Evolutionary conservation across 2,888 invertebrate genomes (phyloP).

Genomic region (Xestia c-nigrum): DNA sequence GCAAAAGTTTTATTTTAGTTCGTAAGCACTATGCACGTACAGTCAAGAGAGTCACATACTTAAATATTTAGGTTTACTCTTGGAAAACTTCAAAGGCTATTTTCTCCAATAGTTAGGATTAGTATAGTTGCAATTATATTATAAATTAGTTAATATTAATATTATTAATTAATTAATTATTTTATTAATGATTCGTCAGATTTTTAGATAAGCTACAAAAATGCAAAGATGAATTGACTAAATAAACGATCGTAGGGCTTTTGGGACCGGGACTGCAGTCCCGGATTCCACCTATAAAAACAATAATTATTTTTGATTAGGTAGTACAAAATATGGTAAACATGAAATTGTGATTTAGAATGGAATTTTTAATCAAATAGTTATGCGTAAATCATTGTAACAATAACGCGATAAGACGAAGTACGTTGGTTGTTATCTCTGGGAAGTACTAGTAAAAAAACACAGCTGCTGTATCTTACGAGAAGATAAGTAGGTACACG

Average conservation of each 20-base stretch:
- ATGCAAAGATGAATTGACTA: neutral
- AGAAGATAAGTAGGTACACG: slow-evolving; percentile 24
- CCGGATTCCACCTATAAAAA: too few species aligned
- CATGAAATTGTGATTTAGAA: neutral
- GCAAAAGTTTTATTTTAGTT: neutral
- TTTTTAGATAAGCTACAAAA: neutral
- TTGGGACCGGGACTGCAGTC: too few species aligned
- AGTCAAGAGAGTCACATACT: neutral
- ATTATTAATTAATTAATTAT: too few species aligned
- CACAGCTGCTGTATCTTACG: slow-evolving; percentile 3
- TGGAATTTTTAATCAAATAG: slow-evolving; percentile 13
- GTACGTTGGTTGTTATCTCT: slow-evolving; percentile 20
- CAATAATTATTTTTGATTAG: too few species aligned
- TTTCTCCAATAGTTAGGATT: neutral
- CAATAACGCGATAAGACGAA: slow-evolving; percentile 42
- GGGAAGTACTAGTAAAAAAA: slow-evolving; percentile 17
- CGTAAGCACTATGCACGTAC: neutral
- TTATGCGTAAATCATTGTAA: slow-evolving; percentile 26
- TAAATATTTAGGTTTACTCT: neutral
- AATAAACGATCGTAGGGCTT: neutral
- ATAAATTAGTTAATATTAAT: too few species aligned
- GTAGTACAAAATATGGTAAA: neutral
- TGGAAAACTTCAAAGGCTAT: neutral
- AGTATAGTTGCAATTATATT: neutral
- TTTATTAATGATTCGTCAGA: too few species aligned